phyloP scores from a whole-genome alignment of 2,888 invertebrate genomes.

The Parnassius apollo region DNA sequence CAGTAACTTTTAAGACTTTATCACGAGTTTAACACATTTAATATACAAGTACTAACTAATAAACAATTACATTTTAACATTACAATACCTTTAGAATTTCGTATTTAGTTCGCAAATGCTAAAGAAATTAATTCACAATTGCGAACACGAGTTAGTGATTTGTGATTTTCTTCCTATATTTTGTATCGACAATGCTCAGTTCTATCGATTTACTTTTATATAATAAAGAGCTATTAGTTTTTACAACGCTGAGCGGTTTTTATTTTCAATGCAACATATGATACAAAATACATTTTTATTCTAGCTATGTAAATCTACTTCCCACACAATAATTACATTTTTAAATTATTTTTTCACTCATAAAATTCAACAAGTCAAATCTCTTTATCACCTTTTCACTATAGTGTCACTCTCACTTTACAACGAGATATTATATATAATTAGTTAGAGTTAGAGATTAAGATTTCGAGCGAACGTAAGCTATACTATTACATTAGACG shows the following conservation, averaged over 20 bases:
- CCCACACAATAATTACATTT: slow-evolving; percentile 48
- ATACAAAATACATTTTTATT: slow-evolving; percentile 45
- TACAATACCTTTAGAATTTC: slow-evolving; percentile 67
- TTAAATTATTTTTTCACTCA: slow-evolving; percentile 40
- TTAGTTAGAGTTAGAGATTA: slow-evolving; percentile 25
- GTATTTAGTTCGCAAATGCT: slow-evolving; percentile 52
- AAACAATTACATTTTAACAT: slow-evolving; percentile 61
- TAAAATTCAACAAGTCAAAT: slow-evolving; percentile 44
- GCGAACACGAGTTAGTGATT: slow-evolving; percentile 49
- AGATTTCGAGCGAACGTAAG: slow-evolving; percentile 33
- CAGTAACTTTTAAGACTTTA: slow-evolving; percentile 61
- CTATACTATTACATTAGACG: slow-evolving; percentile 32
- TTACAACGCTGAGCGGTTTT: slow-evolving; percentile 41
- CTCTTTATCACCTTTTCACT: slow-evolving; percentile 34
- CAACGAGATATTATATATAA: not conserved
- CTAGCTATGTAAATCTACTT: slow-evolving; percentile 50
- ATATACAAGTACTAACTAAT: slow-evolving; percentile 53
- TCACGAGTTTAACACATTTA: slow-evolving; percentile 68
- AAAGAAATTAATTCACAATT: slow-evolving; percentile 51
- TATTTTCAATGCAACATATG: slow-evolving; percentile 41
- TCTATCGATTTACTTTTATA: slow-evolving; percentile 37
- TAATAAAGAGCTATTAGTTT: slow-evolving; percentile 38
- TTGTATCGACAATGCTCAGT: slow-evolving; percentile 43
- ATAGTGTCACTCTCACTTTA: slow-evolving; percentile 33
- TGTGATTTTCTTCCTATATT: slow-evolving; percentile 29